A percentile compares a stretch with the other conserved stretches of the same genome.
Evolutionary conservation across 2,888 invertebrate species (phyloP).

Genomic region (Junonia oenone): DNA sequence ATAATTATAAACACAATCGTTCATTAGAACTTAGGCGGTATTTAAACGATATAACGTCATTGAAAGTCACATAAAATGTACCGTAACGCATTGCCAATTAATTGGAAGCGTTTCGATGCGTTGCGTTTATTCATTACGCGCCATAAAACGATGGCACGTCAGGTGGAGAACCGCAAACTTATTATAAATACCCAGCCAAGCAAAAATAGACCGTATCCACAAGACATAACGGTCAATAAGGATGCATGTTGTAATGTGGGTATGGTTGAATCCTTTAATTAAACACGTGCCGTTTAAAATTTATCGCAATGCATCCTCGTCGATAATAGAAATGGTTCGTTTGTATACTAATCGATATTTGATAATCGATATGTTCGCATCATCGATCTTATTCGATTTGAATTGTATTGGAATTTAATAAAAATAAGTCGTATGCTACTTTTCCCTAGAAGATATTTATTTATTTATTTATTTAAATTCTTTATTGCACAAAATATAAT

Average conservation of each 20-base stretch:
- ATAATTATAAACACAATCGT: too few relatives aligned
- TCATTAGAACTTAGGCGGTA: background rate
- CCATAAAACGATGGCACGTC: constrained; percentile 20
- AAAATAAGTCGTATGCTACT: too few relatives aligned
- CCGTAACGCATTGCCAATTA: constrained; percentile 25
- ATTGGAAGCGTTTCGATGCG: constrained; percentile 24
- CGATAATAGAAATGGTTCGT: constrained; percentile 4
- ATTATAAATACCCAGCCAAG: background rate
- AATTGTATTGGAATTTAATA: background rate
- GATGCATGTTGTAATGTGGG: background rate
- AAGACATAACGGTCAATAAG: background rate
- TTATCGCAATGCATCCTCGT: constrained; percentile 28
- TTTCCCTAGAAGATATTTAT: too few relatives aligned
- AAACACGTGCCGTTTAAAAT: constrained; percentile 34
- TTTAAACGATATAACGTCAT: background rate
- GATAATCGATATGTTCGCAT: too few relatives aligned
- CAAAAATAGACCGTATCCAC: background rate
- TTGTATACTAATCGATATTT: background rate
- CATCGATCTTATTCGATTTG: background rate
- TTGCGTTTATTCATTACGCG: constrained; percentile 25
- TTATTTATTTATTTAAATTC: too few relatives aligned
- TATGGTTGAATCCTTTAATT: constrained; percentile 28
- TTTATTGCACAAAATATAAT: too few relatives aligned
- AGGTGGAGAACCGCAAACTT: background rate
- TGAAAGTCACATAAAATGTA: constrained; percentile 7